Evolutionary conservation across 2,797 vertebrate species (phyloP).

Genomic region (Melanotaenia trifasciata): DNA sequence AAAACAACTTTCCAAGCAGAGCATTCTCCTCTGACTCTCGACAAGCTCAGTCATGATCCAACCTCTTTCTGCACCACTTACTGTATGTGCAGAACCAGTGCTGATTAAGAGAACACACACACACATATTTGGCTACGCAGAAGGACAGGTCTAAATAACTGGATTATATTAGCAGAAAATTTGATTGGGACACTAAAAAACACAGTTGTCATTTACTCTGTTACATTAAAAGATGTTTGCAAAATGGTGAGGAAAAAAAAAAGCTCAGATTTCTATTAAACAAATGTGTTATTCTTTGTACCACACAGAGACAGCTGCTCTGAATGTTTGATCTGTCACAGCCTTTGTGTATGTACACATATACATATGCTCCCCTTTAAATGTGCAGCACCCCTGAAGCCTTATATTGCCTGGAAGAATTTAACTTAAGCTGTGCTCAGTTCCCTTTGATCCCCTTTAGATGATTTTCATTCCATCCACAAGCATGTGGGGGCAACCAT

Average conservation of each 20-base stretch:
- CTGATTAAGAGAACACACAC: slow-evolving; percentile 56
- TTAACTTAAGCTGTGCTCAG: slow-evolving; percentile 34
- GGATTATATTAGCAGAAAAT: slow-evolving; percentile 22
- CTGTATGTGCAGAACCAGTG: slow-evolving; percentile 21
- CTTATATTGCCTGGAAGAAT: slow-evolving; percentile 40
- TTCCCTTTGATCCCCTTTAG: slow-evolving; percentile 49
- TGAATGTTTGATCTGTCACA: slow-evolving; percentile 21
- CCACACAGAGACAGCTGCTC: slow-evolving; percentile 5
- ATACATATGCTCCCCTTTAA: slow-evolving; percentile 15
- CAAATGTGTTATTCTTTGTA: background rate
- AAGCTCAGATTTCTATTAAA: slow-evolving; percentile 1
- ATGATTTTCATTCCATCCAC: slow-evolving; percentile 63
- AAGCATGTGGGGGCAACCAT: slow-evolving; percentile 37
- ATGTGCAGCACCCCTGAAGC: slow-evolving; percentile 22
- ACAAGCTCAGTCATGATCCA: slow-evolving; percentile 69
- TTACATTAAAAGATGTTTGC: slow-evolving; percentile 12
- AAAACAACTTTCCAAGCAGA: slow-evolving; percentile 38
- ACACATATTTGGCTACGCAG: slow-evolving; percentile 29
- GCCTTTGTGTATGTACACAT: slow-evolving; percentile 34
- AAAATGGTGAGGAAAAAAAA: background rate
- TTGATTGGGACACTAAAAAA: slow-evolving; percentile 22
- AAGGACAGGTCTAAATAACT: slow-evolving; percentile 20
- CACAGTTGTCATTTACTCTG: background rate
- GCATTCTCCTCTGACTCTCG: slow-evolving; percentile 56
- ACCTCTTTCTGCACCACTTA: slow-evolving; percentile 25